Conservation (phyloP, 2,797 vertebrate species). For the Muscicapa comitata region DNA sequence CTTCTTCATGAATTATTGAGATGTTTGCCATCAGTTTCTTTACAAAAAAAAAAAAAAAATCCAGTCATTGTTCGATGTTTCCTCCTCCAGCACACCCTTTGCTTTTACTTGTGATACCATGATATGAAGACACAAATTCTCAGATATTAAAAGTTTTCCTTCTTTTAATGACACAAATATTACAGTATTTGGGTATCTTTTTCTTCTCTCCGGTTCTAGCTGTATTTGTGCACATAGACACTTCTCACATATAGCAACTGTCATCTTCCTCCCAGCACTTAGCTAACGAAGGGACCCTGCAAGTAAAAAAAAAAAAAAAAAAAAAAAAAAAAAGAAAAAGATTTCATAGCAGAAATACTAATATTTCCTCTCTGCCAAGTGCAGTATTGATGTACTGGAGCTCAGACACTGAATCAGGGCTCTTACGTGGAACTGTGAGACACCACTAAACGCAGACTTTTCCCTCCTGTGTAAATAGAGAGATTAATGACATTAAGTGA, state of each 20-base stretch:
- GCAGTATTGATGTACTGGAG: conserved; percentile 52
- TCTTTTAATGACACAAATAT: background rate
- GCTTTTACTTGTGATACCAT: conserved; percentile 29
- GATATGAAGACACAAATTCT: conserved; percentile 16
- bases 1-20: conserved; percentile 91
- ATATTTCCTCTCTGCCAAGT: conserved; percentile 61
- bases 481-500: conserved; percentile 77
- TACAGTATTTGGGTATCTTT: background rate
- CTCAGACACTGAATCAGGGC: conserved; percentile 56
- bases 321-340: too few relatives aligned
- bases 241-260: background rate
- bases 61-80: conserved; percentile 31
- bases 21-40: conserved; percentile 85
- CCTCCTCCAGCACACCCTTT: background rate
- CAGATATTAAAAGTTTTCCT: background rate
- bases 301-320: background rate
- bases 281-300: background rate
- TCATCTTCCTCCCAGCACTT: background rate
- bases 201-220: background rate
- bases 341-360: conserved; percentile 56
- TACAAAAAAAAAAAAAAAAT: conserved; percentile 14
- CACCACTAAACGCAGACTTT: conserved; percentile 69
- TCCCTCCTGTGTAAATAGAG: conserved; percentile 76
- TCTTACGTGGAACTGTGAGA: conserved; percentile 57
- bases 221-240: background rate